Evolutionary conservation across 2,113 vertebrate species (phyloP).

Genomic region (Ochotona curzoniae): DNA sequence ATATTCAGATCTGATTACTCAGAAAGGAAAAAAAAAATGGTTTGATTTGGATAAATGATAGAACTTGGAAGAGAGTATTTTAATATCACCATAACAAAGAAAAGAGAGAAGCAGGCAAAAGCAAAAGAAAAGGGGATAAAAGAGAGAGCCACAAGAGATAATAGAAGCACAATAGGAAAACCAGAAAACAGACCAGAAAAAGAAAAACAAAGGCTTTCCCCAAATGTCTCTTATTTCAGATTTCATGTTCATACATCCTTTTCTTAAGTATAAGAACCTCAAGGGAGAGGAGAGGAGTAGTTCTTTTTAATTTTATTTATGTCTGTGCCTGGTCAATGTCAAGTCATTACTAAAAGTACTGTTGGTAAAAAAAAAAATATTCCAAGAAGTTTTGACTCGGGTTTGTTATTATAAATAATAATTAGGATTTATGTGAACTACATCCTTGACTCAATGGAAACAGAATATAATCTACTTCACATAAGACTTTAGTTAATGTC

Average conservation of each 20-base stretch:
- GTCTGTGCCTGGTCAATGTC: conserved; percentile 7
- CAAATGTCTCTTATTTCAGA: conserved; percentile 42
- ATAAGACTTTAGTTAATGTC: conserved; percentile 16
- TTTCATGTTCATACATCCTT: conserved; percentile 21
- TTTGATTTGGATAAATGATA: conserved; percentile 45
- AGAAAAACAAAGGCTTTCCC: conserved; percentile 1
- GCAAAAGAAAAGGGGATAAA: background rate
- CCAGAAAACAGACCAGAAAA: conserved; percentile 19
- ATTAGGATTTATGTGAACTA: background rate
- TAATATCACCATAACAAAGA: conserved; percentile 43
- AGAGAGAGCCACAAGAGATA: background rate
- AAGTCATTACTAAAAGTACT: conserved; percentile 30
- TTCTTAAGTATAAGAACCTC: background rate
- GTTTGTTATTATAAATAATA: conserved; percentile 23
- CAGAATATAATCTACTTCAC: background rate
- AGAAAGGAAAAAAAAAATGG: conserved; percentile 17
- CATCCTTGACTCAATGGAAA: background rate
- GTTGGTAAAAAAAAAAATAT: background rate
- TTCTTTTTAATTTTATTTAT: conserved; percentile 39
- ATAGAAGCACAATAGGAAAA: conserved; percentile 35
- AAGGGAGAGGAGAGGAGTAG: background rate
- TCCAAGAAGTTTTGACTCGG: background rate
- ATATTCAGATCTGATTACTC: conserved; percentile 31
- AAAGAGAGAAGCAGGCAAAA: background rate
- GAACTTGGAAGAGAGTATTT: background rate